A percentile compares a stretch with the other conserved stretches of the same genome.
phyloP scores from a whole-genome alignment of 2,888 invertebrate genomes.

The Sussaba pulchella region DNA sequence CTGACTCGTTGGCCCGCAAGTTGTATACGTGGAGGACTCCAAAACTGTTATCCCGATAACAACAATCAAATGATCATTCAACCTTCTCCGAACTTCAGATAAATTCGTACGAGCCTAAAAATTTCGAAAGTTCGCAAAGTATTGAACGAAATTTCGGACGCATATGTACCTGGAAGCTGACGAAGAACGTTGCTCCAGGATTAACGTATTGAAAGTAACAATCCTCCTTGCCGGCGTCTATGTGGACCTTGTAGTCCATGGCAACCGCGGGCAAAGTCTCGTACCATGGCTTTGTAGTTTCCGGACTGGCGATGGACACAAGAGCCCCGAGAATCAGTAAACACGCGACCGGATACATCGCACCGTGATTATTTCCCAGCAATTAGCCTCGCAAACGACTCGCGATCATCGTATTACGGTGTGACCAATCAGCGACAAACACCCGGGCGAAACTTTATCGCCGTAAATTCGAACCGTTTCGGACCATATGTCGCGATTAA shows the following conservation, averaged over 20 bases:
- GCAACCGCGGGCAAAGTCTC: conserved; percentile 95
- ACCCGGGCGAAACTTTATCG: too few relatives aligned
- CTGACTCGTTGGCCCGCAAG: too few relatives aligned
- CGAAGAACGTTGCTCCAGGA: conserved; percentile 96
- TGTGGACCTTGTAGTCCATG: conserved; percentile 98
- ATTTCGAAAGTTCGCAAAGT: too few relatives aligned
- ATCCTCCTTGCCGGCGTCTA: conserved; percentile 97
- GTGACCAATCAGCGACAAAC: too few relatives aligned
- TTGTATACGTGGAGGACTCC: too few relatives aligned
- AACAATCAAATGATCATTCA: too few relatives aligned
- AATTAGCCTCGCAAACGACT: conserved; percentile 35
- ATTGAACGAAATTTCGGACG: too few relatives aligned
- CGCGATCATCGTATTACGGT: conserved; percentile 38
- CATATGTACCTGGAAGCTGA: conserved; percentile 97
- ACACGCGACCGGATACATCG: conserved; percentile 72
- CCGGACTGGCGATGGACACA: conserved; percentile 68
- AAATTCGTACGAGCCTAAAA: too few relatives aligned
- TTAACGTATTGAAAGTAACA: conserved; percentile 98
- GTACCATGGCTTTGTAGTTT: conserved; percentile 91
- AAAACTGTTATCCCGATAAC: too few relatives aligned
- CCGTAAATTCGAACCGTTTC: too few relatives aligned
- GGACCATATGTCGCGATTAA: too few relatives aligned
- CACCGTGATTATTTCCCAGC: background rate
- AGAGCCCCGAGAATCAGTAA: conserved; percentile 67
- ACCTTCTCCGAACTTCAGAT: too few relatives aligned